phyloP scores from a whole-genome alignment of 2,113 vertebrate species.

The Oostethus manadensis region DNA sequence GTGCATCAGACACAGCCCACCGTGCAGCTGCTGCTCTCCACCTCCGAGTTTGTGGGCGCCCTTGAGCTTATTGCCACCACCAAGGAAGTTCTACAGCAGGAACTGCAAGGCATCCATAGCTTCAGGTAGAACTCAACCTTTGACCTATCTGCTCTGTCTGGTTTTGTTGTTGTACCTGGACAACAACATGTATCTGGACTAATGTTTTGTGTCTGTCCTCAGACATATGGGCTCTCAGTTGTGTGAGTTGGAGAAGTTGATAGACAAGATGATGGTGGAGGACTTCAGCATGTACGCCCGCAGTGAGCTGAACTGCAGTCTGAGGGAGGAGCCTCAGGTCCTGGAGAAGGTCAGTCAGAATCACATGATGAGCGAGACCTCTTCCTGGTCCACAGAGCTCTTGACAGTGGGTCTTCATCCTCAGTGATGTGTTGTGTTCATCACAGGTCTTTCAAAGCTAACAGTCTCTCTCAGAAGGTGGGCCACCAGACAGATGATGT shows the following conservation, averaged over 20 bases:
- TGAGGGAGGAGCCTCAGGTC: constrained; percentile 86
- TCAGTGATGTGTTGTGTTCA: background rate
- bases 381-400: background rate
- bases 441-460: constrained; percentile 36
- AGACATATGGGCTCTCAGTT: constrained; percentile 98
- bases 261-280: constrained; percentile 99
- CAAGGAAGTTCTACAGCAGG: constrained; percentile 96
- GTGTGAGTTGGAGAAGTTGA: constrained; percentile 97
- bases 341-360: constrained; percentile 86
- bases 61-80: constrained; percentile 97
- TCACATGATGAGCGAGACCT: background rate
- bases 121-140: constrained; percentile 74
- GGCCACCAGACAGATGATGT: background rate
- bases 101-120: constrained; percentile 95
- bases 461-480: constrained; percentile 39
- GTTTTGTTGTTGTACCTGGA: background rate
- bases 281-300: constrained; percentile 91
- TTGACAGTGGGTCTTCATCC: no score
- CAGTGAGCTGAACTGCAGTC: constrained; percentile 84
- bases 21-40: constrained; percentile 92
- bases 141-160: background rate
- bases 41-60: constrained; percentile 92
- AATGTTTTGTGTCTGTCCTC: constrained; percentile 5
- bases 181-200: no score
- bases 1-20: constrained; percentile 99